Evolutionary conservation across 2,797 vertebrate genomes (phyloP), one percentile per base, ranked within the genome.

Genomic region (Spinus olivaceus): DNA sequence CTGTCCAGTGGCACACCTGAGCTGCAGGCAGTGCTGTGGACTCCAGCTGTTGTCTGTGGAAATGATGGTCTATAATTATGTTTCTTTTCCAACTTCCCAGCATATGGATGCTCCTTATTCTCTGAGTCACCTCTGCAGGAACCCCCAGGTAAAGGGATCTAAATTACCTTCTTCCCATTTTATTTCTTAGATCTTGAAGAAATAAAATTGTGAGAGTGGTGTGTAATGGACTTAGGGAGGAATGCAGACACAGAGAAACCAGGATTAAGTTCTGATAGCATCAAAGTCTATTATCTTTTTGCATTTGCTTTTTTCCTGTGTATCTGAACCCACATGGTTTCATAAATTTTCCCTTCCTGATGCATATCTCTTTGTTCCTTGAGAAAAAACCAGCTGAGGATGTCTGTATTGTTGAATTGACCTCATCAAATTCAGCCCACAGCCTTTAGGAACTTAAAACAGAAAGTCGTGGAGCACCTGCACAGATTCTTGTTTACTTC

Each of bases 401-500:
- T 63, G 39, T 66, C 63, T 25, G 6, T 83, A 22, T 59, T 54
- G 46, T 65, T 90, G 90, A 94, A 95, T 53, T 80, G 66, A 91
- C 89, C 79, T 83, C 69, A 93, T 88, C 86, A 84, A 67, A 90
- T 94, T 92, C 84, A 90, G 79, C 33, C 47, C 84, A 73, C 64
- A 47, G 74, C 69, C 46, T 63, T 81, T n/a, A 91, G 77, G 54
- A 93, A 95, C 72, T 80, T 87, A 81, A 86, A 93, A 1, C 19
- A 71, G 46, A 73, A 86, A 94, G 70, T 42, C 28, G 9, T 70
- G 81, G 63, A 81, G 82, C 69, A 91, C 63, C 70, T 47, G 90
- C 90, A 92, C 78, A 41, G 69, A 71, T 86, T 83, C 69, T 93
- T 86, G 44, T 92, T 92, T 96, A 73, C 88, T 66, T 61, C n/a